Conservation (phyloP, 2,113 vertebrate species). For the Panurus biarmicus region DNA sequence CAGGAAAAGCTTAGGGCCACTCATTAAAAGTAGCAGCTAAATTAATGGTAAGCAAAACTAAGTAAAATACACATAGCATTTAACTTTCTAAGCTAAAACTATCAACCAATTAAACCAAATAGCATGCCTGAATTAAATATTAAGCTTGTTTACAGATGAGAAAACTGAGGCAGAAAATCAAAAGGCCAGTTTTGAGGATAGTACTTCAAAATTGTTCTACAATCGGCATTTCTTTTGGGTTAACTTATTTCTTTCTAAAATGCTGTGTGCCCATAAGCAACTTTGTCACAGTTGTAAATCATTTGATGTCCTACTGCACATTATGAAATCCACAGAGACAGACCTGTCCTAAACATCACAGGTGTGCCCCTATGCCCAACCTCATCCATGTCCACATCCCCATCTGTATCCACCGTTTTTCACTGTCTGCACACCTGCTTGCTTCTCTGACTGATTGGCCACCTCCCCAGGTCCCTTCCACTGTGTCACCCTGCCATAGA, state of each 20-base stretch:
- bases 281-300: background rate
- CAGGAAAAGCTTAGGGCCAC: background rate
- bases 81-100: constrained; percentile 17
- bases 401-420: background rate
- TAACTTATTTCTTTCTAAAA: background rate
- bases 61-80: constrained; percentile 4
- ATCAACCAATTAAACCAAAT: constrained; percentile 18
- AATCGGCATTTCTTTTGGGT: background rate
- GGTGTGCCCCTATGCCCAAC: background rate
- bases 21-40: constrained; percentile 6
- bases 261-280: background rate
- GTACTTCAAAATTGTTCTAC: background rate
- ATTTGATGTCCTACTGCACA: background rate
- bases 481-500: background rate
- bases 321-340: background rate
- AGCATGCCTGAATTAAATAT: constrained; percentile 13
- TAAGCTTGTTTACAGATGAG: constrained; percentile 18
- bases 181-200: background rate
- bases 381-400: background rate
- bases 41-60: constrained; percentile 17
- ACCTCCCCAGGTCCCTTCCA: background rate
- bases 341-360: fast-evolving
- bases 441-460: fast-evolving
- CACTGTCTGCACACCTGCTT: background rate
- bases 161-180: background rate